Percentiles rank a stretch among this genome's conserved stretches.
phyloP scores from a whole-genome alignment of 2,888 invertebrate genomes.

The Acrobasis consociella region DNA sequence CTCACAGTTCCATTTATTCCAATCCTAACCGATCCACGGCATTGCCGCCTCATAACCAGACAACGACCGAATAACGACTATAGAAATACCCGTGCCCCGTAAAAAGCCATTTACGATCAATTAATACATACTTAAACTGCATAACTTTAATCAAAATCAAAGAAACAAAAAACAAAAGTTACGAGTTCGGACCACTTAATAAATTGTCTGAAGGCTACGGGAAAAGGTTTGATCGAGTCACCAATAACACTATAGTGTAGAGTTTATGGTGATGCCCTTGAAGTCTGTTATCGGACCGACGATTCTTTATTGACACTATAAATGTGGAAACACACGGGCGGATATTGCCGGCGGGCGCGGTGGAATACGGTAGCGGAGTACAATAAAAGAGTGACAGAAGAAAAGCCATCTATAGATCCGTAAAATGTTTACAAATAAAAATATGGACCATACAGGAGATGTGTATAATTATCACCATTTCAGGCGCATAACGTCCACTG shows the following conservation, averaged over 20 bases:
- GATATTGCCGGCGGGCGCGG: conserved; percentile 32
- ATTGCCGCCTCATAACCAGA: conserved; percentile 14
- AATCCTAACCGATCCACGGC: conserved; percentile 12
- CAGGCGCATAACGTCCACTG: no score
- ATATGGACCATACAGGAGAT: no score
- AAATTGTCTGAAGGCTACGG: conserved; percentile 61
- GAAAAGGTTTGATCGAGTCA: conserved; percentile 67
- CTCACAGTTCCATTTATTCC: conserved; percentile 17
- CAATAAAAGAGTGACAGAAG: neutral
- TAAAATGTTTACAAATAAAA: no score
- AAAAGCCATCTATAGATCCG: neutral
- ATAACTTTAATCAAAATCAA: conserved; percentile 52
- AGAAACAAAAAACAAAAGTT: conserved; percentile 50
- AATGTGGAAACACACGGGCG: conserved; percentile 60
- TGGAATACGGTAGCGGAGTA: conserved; percentile 9
- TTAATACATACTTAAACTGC: conserved; percentile 59
- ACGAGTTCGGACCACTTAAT: conserved; percentile 65
- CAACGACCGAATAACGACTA: conserved; percentile 17
- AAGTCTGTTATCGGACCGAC: conserved; percentile 66
- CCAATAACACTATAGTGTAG: conserved; percentile 76
- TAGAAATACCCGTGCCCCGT: conserved; percentile 26
- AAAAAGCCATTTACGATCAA: conserved; percentile 50
- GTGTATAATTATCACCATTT: no score
- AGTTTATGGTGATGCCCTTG: conserved; percentile 75
- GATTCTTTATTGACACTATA: conserved; percentile 74